Evolutionary conservation across 2,797 vertebrate species (phyloP).

Genomic region (Acomys russatus): DNA sequence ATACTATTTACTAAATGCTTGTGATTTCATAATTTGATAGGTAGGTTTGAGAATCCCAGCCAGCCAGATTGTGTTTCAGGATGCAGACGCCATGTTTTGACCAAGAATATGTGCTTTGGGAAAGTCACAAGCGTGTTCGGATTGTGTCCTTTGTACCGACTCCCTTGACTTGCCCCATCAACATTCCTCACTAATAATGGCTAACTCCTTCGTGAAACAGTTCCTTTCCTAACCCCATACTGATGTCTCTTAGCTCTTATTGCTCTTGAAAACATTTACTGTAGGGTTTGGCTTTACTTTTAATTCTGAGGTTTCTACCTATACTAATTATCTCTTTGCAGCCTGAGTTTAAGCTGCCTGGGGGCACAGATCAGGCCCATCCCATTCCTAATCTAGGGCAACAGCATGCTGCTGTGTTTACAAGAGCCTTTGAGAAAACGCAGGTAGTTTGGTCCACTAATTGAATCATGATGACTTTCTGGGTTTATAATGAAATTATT

Average conservation of each 20-base stretch:
- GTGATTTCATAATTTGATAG: not conserved
- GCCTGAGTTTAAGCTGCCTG: conserved; percentile 47
- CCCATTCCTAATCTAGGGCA: conserved; percentile 41
- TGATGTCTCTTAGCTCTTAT: not conserved
- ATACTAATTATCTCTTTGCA: conserved; percentile 22
- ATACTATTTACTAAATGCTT: not conserved
- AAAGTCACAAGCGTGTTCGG: not conserved
- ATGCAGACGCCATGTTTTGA: not conserved
- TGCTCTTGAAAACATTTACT: conserved; percentile 10
- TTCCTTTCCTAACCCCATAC: not conserved
- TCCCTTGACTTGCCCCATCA: not conserved
- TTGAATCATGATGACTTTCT: conserved; percentile 64
- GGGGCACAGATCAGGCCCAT: conserved; percentile 11
- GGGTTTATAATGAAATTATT: conserved; percentile 10
- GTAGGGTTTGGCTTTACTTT: not conserved
- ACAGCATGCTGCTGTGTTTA: not conserved
- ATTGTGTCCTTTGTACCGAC: not conserved
- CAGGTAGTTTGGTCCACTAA: conserved; percentile 23
- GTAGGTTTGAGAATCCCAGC: not conserved
- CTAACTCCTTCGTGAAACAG: not conserved
- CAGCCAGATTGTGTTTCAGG: not conserved
- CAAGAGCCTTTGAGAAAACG: conserved; percentile 36
- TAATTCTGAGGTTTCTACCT: conserved; percentile 24
- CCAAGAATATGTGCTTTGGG: not conserved
- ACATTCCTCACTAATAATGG: not conserved